phyloP scores from a whole-genome alignment of 1,140 invertebrate species.

The Halictus rubicundus region DNA sequence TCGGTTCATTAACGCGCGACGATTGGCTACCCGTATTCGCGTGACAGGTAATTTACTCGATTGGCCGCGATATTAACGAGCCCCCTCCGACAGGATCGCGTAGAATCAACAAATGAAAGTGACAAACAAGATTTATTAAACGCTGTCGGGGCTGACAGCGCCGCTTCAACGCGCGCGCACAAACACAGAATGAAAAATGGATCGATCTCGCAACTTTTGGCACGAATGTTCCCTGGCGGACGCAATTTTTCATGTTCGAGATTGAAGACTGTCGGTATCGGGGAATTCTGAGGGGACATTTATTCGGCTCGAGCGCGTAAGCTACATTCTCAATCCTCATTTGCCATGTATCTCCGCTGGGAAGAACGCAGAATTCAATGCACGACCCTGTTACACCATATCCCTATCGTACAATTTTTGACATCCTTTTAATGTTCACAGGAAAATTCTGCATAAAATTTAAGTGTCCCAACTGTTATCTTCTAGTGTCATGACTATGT shows the following conservation, averaged over 20 bases:
- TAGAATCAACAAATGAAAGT: not conserved
- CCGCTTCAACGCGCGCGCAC: not conserved
- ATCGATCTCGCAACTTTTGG: not conserved
- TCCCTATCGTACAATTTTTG: too few relatives aligned
- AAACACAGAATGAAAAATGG: not conserved
- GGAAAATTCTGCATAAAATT: too few relatives aligned
- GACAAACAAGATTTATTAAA: not conserved
- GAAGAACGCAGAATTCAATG: too few relatives aligned
- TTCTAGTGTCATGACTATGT: too few relatives aligned
- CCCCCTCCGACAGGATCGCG: not conserved
- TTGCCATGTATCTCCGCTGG: too few relatives aligned
- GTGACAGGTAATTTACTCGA: conserved; percentile 9
- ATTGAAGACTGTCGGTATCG: not conserved
- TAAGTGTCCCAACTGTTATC: too few relatives aligned
- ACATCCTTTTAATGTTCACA: too few relatives aligned
- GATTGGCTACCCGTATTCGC: not conserved
- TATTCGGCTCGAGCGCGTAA: too few relatives aligned
- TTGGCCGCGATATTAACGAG: not conserved
- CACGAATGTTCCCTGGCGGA: not conserved
- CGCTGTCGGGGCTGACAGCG: not conserved
- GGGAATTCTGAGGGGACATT: too few relatives aligned
- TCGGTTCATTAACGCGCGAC: conserved; percentile 14
- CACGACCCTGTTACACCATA: too few relatives aligned
- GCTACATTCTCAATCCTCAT: too few relatives aligned
- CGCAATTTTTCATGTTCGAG: not conserved